Percentiles rank a stretch among this genome's conserved stretches.
Evolutionary conservation across 2,888 invertebrate genomes (phyloP).

Genomic region (Metacarcinus magister): DNA sequence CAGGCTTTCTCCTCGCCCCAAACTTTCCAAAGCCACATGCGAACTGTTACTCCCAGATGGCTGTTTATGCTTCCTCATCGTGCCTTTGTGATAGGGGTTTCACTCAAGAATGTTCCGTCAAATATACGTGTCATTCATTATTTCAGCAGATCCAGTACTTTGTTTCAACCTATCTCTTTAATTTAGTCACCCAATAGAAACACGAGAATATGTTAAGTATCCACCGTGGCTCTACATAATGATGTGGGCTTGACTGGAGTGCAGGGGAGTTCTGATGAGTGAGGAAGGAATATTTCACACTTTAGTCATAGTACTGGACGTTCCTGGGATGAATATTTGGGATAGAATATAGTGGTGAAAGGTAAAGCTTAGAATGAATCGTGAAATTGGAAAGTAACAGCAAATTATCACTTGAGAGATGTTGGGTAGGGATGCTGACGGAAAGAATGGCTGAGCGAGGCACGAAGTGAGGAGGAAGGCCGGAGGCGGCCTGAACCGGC

Average conservation of each 20-base stretch:
- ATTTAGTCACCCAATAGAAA: neutral
- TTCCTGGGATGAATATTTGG: neutral
- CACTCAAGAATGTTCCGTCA: neutral
- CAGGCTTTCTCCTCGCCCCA: neutral
- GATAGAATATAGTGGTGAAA: neutral
- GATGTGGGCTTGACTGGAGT: neutral
- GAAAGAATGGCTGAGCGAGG: constrained; percentile 47
- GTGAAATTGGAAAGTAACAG: neutral
- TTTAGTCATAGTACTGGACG: neutral
- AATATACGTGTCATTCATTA: neutral
- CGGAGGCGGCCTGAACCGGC: neutral
- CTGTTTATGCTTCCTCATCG: neutral
- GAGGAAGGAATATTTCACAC: neutral
- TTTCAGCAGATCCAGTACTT: neutral
- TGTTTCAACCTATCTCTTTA: neutral
- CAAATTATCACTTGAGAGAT: neutral
- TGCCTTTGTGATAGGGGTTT: neutral
- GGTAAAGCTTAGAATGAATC: neutral
- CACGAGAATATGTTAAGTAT: neutral
- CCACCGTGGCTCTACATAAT: neutral
- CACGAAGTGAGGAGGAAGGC: constrained; percentile 37
- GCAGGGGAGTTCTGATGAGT: neutral
- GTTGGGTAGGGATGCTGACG: neutral
- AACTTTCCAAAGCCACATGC: constrained; percentile 37
- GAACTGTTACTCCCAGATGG: neutral